Evolutionary conservation across 1,140 invertebrate species (phyloP).

Genomic region (Macrosteles quadrilineatus): DNA sequence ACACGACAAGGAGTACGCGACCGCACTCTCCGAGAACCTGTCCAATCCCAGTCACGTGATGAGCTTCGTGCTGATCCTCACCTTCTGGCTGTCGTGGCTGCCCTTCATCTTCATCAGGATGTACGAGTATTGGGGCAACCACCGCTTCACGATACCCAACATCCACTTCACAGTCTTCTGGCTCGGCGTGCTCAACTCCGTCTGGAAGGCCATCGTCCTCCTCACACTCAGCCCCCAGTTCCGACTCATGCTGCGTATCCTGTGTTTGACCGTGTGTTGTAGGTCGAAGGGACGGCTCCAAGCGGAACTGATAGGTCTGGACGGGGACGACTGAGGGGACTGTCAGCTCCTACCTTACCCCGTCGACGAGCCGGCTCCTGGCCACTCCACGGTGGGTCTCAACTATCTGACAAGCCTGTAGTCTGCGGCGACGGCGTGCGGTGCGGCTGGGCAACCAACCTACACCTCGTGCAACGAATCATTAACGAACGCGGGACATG

Average conservation of each 20-base stretch:
- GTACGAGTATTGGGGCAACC: constrained; percentile 49
- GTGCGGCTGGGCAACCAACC: background rate
- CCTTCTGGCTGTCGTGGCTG: constrained; percentile 91
- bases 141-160: constrained; percentile 66
- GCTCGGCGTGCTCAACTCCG: constrained; percentile 91
- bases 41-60: constrained; percentile 93
- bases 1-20: constrained; percentile 92
- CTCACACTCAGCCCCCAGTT: constrained; percentile 87
- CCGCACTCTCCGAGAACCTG: constrained; percentile 85
- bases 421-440: no score
- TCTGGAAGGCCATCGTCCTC: constrained; percentile 92
- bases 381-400: background rate
- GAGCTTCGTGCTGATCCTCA: constrained; percentile 86
- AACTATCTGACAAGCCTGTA: constrained; percentile 18
- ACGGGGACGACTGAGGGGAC: constrained; percentile 70
- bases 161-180: constrained; percentile 91
- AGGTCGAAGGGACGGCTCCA: constrained; percentile 72
- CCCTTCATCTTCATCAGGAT: constrained; percentile 81
- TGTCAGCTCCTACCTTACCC: constrained; percentile 6
- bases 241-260: constrained; percentile 78
- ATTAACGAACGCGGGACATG: no score
- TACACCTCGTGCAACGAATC: no score
- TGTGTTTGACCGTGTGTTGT: constrained; percentile 89
- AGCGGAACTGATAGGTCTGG: constrained; percentile 78
- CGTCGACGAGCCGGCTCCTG: constrained; percentile 2